Percentiles rank a stretch among this genome's conserved stretches.
These are phyloP conservation scores for Haliclona indistincta DNA, from an alignment of 37 sponge, comb jelly and placozoan genomes.

Conservation along the genomic window DNA sequence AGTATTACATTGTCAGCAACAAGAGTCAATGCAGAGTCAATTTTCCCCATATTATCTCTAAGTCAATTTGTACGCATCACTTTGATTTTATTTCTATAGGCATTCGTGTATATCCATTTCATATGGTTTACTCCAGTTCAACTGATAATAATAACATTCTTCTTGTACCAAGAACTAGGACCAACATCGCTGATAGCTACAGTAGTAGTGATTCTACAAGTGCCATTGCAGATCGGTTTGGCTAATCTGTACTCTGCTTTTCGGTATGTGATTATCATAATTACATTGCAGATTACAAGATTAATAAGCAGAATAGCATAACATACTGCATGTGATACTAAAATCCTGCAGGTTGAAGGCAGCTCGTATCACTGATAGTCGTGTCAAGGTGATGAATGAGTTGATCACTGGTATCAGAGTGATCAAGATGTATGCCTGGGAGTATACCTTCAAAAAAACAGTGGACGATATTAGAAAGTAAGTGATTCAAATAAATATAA, in stretches of 20 bases:
- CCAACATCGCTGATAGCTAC: conserved; percentile 30
- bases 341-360: conserved; percentile 48
- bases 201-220: conserved; percentile 26
- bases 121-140: conserved; percentile 54
- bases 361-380: conserved; percentile 65
- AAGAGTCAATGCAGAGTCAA: too few relatives aligned
- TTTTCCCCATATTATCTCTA: too few relatives aligned
- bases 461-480: conserved; percentile 63
- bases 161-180: conserved; percentile 64
- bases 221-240: conserved; percentile 40
- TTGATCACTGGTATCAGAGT: conserved; percentile 83
- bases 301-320: too few relatives aligned
- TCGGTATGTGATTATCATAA: too few relatives aligned
- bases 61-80: too few relatives aligned
- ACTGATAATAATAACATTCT: conserved; percentile 32
- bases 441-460: conserved; percentile 66
- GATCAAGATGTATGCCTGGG: conserved; percentile 95
- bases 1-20: too few relatives aligned
- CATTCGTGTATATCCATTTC: conserved; percentile 50
- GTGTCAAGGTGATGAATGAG: conserved; percentile 79
- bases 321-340: not conserved
- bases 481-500: too few relatives aligned
- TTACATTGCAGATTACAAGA: too few relatives aligned
- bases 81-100: conserved; percentile 39
- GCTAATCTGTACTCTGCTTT: too few relatives aligned